Percentiles rank a stretch among this genome's conserved stretches.
phyloP scores from a whole-genome alignment of 2,888 invertebrate species.

The Cecidostiba fungosa region DNA sequence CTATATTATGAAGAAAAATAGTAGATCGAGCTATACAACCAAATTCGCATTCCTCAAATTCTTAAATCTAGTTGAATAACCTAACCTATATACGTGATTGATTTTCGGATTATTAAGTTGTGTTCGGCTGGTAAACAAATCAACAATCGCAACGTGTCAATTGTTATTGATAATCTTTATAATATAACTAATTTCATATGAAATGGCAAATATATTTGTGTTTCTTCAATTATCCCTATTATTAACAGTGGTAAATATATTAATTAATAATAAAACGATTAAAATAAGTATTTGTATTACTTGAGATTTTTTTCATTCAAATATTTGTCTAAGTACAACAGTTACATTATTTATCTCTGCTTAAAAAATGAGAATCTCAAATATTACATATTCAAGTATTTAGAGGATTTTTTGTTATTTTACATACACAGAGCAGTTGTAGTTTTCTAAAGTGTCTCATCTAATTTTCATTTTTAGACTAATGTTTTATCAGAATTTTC shows the following conservation, averaged over 20 bases:
- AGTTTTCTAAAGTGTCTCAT: background rate
- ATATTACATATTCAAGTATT: too few species aligned
- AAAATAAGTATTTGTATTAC: too few species aligned
- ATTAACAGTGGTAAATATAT: constrained; percentile 30
- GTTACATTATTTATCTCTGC: too few species aligned
- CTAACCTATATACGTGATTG: background rate
- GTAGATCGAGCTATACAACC: too few species aligned
- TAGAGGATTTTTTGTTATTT: background rate
- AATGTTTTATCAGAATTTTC: constrained; percentile 82
- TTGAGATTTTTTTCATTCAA: too few species aligned
- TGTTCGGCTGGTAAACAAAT: background rate
- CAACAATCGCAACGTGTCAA: constrained; percentile 44
- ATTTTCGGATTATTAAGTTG: too few species aligned
- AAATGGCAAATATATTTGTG: constrained; percentile 36
- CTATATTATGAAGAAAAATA: too few species aligned
- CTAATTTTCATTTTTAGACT: constrained; percentile 60
- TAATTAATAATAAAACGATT: background rate
- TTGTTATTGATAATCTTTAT: background rate
- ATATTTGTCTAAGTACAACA: too few species aligned
- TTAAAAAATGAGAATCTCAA: too few species aligned
- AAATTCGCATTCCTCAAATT: too few species aligned
- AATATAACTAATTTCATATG: background rate
- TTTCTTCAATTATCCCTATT: constrained; percentile 16
- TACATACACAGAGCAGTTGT: background rate
- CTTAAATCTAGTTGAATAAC: background rate